These are phyloP conservation scores for Allygus modestus DNA, from an alignment of 2,888 invertebrate species.

Conservation along the genomic window DNA sequence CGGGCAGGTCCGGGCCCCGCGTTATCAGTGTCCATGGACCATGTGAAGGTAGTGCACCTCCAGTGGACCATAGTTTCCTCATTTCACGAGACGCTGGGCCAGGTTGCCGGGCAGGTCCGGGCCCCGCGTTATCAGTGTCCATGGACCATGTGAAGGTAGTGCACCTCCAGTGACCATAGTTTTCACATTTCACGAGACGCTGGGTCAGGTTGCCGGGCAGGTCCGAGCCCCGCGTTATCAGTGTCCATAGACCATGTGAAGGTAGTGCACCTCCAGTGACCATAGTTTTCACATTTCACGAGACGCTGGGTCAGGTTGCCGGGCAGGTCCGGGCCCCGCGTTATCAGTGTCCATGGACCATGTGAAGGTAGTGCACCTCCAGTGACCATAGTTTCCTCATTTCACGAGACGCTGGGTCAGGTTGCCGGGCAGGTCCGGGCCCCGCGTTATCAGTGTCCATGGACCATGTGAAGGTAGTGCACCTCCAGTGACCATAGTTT, in stretches of 20 bases:
- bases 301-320: too few relatives aligned
- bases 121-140: not conserved
- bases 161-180: not conserved
- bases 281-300: too few relatives aligned
- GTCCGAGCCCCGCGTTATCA: not conserved
- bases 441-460: too few relatives aligned
- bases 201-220: not conserved
- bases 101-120: slow-evolving; percentile 5
- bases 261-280: too few relatives aligned
- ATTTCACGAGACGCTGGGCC: not conserved
- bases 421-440: too few relatives aligned
- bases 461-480: too few relatives aligned
- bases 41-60: not conserved
- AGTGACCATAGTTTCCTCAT: too few relatives aligned
- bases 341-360: too few relatives aligned
- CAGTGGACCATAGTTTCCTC: not conserved
- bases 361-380: too few relatives aligned
- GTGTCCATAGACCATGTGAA: not conserved
- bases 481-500: too few relatives aligned
- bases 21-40: not conserved
- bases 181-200: not conserved
- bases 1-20: slow-evolving; percentile 4
- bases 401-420: too few relatives aligned
- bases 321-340: too few relatives aligned
- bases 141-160: not conserved